These are phyloP conservation scores for Phoeniculus purpureus DNA, from an alignment of 2,797 vertebrate species.

Conservation along the genomic window DNA sequence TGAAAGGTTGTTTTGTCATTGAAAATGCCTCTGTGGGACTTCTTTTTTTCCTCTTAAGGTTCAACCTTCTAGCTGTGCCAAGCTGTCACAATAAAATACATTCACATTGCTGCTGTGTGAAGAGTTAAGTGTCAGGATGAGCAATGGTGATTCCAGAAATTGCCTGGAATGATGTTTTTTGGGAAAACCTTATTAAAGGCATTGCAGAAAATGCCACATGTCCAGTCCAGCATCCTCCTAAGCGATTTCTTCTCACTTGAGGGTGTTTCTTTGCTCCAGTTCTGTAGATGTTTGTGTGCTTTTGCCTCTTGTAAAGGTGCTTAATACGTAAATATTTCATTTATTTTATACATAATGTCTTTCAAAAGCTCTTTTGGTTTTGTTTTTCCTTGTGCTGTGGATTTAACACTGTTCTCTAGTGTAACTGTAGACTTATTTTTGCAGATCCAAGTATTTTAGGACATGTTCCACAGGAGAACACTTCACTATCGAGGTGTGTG, in stretches of 20 bases:
- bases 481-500: slow-evolving; percentile 93
- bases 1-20: background rate
- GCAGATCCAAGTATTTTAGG: slow-evolving; percentile 95
- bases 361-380: background rate
- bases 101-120: background rate
- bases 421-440: slow-evolving; percentile 43
- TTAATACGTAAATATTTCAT: background rate
- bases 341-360: background rate
- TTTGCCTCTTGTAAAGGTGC: background rate
- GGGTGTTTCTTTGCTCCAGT: background rate
- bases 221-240: background rate
- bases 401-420: background rate
- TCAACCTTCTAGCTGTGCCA: background rate
- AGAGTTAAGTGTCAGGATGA: background rate
- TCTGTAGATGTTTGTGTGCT: background rate
- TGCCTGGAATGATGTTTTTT: background rate
- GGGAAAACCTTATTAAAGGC: background rate
- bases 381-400: background rate
- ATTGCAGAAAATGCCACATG: background rate
- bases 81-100: background rate
- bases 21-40: background rate
- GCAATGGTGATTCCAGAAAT: background rate
- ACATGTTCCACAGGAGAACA: slow-evolving; percentile 91
- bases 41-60: background rate
- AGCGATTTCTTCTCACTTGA: background rate